Conservation (phyloP, 35 echinoderm and acorn worm genomes). For the Eucidaris tribuloides region DNA sequence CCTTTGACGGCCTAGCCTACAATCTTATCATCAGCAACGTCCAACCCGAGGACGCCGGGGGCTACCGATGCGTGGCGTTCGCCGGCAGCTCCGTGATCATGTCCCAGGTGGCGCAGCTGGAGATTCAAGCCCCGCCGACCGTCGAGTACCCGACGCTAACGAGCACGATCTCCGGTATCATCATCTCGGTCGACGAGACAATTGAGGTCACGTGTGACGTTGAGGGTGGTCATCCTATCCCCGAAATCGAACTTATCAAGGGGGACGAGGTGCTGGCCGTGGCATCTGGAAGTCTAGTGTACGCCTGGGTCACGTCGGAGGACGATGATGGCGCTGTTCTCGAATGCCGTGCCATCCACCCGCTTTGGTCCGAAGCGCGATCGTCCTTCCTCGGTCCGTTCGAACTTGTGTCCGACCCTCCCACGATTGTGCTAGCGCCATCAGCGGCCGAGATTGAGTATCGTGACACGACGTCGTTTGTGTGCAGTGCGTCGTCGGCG, state of each 20-base stretch:
- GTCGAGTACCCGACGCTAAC: conserved; percentile 37
- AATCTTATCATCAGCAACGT: conserved; percentile 23
- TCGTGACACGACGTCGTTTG: conserved; percentile 22
- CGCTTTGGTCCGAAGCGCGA: conserved; percentile 46
- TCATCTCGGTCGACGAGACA: conserved; percentile 40
- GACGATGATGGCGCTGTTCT: conserved; percentile 12
- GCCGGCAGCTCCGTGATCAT: conserved; percentile 21
- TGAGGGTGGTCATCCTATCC: conserved; percentile 29
- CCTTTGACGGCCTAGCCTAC: neutral
- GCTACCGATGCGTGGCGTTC: conserved; percentile 25
- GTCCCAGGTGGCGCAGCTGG: neutral
- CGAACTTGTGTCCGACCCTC: conserved; percentile 14
- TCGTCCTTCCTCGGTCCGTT: conserved; percentile 39
- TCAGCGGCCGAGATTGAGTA: neutral
- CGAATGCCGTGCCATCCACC: conserved; percentile 35
- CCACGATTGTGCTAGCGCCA: conserved; percentile 19
- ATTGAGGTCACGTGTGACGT: conserved; percentile 32
- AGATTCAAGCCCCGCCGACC: neutral
- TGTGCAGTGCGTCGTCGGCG: conserved; percentile 34
- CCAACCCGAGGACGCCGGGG: conserved; percentile 31
- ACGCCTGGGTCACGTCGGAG: conserved; percentile 19
- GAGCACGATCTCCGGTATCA: conserved; percentile 6
- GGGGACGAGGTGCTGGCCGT: conserved; percentile 14
- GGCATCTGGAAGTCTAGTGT: neutral
- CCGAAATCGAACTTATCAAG: conserved; percentile 8